Percentiles rank a stretch among this genome's conserved stretches.
Conservation (phyloP, 1,140 invertebrate genomes). For the Trachelipus rathkii region DNA sequence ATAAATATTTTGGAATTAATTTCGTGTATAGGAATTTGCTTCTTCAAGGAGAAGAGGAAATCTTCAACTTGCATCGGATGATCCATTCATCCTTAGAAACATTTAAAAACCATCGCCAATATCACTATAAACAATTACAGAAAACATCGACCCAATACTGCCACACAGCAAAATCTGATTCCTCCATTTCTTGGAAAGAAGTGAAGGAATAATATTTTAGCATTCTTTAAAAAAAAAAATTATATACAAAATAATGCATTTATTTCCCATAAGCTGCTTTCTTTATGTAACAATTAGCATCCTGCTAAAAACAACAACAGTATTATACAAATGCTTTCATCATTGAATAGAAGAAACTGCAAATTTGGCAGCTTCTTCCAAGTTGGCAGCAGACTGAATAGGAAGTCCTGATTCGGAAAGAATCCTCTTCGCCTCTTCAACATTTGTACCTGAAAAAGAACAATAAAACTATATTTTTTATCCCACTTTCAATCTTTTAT, state of each 20-base stretch:
- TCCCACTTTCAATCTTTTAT: no score
- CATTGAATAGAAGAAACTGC: slow-evolving; percentile 60
- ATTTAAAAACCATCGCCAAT: no score
- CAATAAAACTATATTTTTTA: not conserved
- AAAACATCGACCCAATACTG: no score
- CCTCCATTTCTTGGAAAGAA: no score
- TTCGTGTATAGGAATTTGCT: no score
- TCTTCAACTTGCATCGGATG: no score
- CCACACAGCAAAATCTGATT: no score
- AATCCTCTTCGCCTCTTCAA: slow-evolving; percentile 63
- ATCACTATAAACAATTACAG: no score
- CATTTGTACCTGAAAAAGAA: slow-evolving; percentile 63
- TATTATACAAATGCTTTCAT: slow-evolving; percentile 26
- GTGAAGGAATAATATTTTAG: no score
- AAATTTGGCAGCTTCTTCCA: slow-evolving; percentile 88
- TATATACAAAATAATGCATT: not conserved
- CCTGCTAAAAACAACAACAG: not conserved
- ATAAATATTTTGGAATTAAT: no score
- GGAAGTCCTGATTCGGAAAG: slow-evolving; percentile 75
- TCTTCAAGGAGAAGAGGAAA: no score
- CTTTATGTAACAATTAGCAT: not conserved
- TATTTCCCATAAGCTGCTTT: not conserved
- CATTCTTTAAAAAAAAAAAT: not conserved
- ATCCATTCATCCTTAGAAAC: no score
- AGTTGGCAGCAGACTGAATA: slow-evolving; percentile 73